Evolutionary conservation across 2,888 invertebrate species (phyloP), one percentile per base, ranked within the genome.

Genomic region (Lasius platythorax): DNA sequence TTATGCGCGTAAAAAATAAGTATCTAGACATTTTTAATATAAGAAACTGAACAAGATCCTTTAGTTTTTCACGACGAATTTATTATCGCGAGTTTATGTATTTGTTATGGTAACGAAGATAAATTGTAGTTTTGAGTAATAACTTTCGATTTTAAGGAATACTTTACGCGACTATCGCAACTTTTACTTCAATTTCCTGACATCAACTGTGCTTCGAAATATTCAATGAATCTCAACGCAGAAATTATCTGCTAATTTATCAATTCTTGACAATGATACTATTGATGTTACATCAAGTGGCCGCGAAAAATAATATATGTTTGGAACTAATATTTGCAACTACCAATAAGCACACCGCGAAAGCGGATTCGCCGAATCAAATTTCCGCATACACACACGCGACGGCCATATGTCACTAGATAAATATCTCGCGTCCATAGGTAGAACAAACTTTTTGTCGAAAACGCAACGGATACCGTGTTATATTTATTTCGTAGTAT

Each of bases 301-400:
- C 61, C 46, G 61, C 46, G 46, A 46, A 81, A 81, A 81, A 72
- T 72, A 81, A 72, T 81, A 63, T 72, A 72, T 79, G 78, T 70
- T 50, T 72, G 46, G 46, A 50, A 72, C 72, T 81, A 81, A 81
- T 79, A 79, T 81, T 81, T 81, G 79, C 46, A 2, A 56, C 78
- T 68, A 40, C 2, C 79, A 61, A 72, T 72, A 61, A 79, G 70
- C 72, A 46, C n/a, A 78, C 30, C 56, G 53, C 67, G 40, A 15
- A n/a, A 30, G 30, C 56, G 56, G 43, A 43, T 58, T 70, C 70
- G 46, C 30, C 30, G 53, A 43, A 68, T 68, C 78, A 58, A 81
- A 81, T 81, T 81, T 28, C 46, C 46, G 37, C 46, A 33, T n/a
- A n/a, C 18, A 61, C 18, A 61, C 37, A 46, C 18, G 46, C 40